phyloP scores from a whole-genome alignment of 2,888 invertebrate genomes.

The Eretmocerus hayati region DNA sequence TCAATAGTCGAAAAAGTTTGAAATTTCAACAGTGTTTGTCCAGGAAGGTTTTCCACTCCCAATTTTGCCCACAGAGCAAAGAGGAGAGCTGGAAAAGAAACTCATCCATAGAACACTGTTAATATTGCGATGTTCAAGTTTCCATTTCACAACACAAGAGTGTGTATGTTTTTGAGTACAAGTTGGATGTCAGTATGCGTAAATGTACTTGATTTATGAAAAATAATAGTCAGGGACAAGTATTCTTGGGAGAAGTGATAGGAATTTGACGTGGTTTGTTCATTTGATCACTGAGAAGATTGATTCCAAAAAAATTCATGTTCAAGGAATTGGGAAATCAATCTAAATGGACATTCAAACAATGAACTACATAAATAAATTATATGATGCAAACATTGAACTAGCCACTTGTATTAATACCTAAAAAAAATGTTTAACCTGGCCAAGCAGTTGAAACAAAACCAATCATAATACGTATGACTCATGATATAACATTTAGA shows the following conservation, averaged over 20 bases:
- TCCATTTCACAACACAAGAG: conserved; percentile 18
- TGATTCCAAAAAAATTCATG: conserved; percentile 11
- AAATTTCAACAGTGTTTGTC: conserved; percentile 27
- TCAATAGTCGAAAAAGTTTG: conserved; percentile 31
- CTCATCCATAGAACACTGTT: conserved; percentile 43
- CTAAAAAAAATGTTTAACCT: conserved; percentile 37
- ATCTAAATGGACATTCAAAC: conserved; percentile 11
- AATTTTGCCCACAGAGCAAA: conserved; percentile 77
- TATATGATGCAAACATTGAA: conserved; percentile 38
- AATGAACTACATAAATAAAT: conserved; percentile 14
- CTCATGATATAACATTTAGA: too few species aligned
- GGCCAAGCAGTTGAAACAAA: conserved; percentile 1
- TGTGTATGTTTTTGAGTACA: conserved; percentile 28
- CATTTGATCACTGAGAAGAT: conserved; percentile 20
- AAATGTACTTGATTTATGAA: conserved; percentile 36
- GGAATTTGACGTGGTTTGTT: conserved; percentile 39
- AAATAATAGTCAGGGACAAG: conserved; percentile 42
- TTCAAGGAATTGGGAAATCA: conserved; percentile 4
- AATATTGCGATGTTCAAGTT: conserved; percentile 14
- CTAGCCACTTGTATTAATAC: conserved; percentile 39
- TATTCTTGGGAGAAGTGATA: conserved; percentile 23
- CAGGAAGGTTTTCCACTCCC: conserved; percentile 50
- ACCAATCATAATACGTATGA: background rate
- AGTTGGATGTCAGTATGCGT: conserved; percentile 37
- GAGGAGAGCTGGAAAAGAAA: conserved; percentile 78